Percentiles rank a stretch among this genome's conserved stretches.
Conservation (phyloP, 2,888 invertebrate species). For the Agrenia bidenticulata region DNA sequence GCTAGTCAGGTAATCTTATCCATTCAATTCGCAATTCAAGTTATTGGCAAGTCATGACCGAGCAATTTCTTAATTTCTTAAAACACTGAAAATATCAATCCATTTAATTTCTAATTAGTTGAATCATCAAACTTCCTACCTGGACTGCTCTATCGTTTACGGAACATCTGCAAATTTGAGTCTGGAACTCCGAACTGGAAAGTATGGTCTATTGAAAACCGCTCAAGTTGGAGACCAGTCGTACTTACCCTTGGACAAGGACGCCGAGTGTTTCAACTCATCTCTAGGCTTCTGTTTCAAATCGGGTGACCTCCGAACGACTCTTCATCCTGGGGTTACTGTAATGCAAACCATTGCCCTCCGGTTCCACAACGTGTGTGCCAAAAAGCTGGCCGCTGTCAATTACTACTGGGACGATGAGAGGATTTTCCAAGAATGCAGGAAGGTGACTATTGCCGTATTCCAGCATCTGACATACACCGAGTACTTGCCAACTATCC, state of each 20-base stretch:
- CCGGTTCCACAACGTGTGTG: constrained; percentile 47
- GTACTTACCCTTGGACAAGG: constrained; percentile 41
- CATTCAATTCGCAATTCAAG: background rate
- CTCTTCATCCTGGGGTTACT: constrained; percentile 48
- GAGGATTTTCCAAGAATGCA: constrained; percentile 47
- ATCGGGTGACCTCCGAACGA: constrained; percentile 49
- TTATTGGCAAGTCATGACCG: no score
- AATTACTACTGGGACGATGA: constrained; percentile 51
- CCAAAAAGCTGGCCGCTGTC: constrained; percentile 36
- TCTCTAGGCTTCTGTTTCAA: constrained; percentile 46
- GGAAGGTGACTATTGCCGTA: constrained; percentile 45
- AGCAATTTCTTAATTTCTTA: no score
- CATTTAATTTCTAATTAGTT: constrained; percentile 24
- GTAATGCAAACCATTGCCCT: constrained; percentile 38
- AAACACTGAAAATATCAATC: no score
- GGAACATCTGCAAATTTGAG: constrained; percentile 41
- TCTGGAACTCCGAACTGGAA: constrained; percentile 31
- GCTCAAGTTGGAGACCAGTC: constrained; percentile 46
- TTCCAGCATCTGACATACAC: constrained; percentile 48
- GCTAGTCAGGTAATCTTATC: constrained; percentile 42
- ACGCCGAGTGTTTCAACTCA: constrained; percentile 49
- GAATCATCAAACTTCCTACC: constrained; percentile 40
- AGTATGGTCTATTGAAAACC: constrained; percentile 44
- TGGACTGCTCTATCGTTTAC: constrained; percentile 47
- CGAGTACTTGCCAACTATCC: constrained; percentile 47